Evolutionary conservation across 2,113 vertebrate genomes (phyloP).

Genomic region (Heptranchias perlo): DNA sequence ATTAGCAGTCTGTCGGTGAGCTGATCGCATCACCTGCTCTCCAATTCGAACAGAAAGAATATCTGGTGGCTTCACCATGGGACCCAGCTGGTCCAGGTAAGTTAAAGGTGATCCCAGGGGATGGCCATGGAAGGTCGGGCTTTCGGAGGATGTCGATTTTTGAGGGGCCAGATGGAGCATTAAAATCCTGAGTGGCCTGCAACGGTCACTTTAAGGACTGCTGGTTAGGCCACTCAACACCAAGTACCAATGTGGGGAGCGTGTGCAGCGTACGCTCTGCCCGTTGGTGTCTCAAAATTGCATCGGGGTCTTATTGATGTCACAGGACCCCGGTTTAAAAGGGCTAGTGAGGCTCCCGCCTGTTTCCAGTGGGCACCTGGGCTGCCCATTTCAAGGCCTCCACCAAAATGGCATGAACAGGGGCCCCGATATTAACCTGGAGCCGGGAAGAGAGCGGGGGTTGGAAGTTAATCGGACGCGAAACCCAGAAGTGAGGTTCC

Average conservation of each 20-base stretch:
- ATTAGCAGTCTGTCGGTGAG: background rate
- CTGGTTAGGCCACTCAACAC: background rate
- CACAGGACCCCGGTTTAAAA: background rate
- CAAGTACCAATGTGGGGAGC: background rate
- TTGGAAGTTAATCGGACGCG: too few relatives aligned
- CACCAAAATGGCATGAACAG: too few relatives aligned
- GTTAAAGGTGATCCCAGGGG: background rate
- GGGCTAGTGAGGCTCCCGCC: background rate
- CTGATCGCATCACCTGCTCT: background rate
- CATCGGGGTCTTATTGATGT: background rate
- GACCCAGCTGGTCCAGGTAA: background rate
- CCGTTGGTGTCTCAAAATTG: background rate
- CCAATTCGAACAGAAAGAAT: background rate
- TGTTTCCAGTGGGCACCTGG: background rate
- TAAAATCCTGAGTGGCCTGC: background rate
- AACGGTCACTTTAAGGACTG: background rate
- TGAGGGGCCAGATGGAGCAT: background rate
- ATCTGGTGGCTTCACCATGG: background rate
- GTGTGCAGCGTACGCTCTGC: background rate
- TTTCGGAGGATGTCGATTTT: background rate
- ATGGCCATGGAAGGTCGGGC: background rate
- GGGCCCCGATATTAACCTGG: too few relatives aligned
- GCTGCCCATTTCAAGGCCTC: background rate
- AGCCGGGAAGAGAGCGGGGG: too few relatives aligned
- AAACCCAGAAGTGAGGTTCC: too few relatives aligned